phyloP scores from a whole-genome alignment of 2,888 invertebrate species.

The Drosophila borealis region DNA sequence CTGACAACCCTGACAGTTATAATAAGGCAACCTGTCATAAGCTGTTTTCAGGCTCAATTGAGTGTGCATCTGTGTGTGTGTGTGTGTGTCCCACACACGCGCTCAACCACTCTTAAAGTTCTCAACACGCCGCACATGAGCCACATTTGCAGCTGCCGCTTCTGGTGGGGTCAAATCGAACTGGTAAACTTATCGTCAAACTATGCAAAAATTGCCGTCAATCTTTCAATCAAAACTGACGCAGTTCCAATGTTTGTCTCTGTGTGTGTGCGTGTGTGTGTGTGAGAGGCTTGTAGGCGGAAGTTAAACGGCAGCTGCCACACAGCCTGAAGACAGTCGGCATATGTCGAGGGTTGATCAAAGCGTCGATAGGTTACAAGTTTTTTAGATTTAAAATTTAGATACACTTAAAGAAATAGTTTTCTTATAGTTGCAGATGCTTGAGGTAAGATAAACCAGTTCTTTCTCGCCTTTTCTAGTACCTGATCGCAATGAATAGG shows the following conservation, averaged over 20 bases:
- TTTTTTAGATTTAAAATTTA: too few relatives aligned
- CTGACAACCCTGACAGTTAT: slow-evolving; percentile 73
- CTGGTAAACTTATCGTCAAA: slow-evolving; percentile 54
- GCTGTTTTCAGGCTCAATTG: slow-evolving; percentile 68
- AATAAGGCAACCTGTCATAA: slow-evolving; percentile 80
- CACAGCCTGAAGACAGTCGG: slow-evolving; percentile 29
- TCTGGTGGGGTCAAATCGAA: not conserved
- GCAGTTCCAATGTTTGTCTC: slow-evolving; percentile 28
- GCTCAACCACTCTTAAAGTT: slow-evolving; percentile 42
- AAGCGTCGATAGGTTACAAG: not conserved
- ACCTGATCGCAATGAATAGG: not conserved
- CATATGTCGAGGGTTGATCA: slow-evolving; percentile 24
- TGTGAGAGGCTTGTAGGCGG: slow-evolving; percentile 31
- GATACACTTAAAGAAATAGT: too few relatives aligned
- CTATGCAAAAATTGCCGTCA: slow-evolving; percentile 74
- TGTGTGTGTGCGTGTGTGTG: slow-evolving; percentile 3
- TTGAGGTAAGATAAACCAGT: not conserved
- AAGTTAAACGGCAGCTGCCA: slow-evolving; percentile 62
- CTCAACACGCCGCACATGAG: slow-evolving; percentile 66
- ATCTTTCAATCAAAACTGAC: slow-evolving; percentile 75
- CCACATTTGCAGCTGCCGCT: slow-evolving; percentile 28
- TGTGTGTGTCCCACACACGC: too few relatives aligned
- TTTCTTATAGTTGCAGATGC: too few relatives aligned
- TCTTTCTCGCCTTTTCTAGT: not conserved
- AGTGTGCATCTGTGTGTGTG: slow-evolving; percentile 22